Evolutionary conservation across 2,888 invertebrate genomes (phyloP), one percentile per base, ranked within the genome.

Genomic region (Lathronympha strigana): DNA sequence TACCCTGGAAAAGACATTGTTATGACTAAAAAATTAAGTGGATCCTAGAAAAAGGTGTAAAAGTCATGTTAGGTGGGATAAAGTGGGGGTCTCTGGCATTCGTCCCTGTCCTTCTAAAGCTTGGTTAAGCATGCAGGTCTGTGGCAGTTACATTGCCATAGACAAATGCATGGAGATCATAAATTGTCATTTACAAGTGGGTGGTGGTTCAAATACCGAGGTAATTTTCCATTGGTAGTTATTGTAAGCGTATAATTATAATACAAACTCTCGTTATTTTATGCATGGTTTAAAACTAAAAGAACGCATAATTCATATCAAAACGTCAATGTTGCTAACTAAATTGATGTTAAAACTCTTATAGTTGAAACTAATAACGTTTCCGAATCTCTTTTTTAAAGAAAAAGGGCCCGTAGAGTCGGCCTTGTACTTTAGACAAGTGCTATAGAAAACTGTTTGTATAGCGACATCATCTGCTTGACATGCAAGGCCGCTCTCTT

Each of bases 91-190:
- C 45, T 60, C 83, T 82, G 77, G 80, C 88, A 87, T 84, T 84
- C 85, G 82, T 88, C 88, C 87, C 83, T 87, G 88, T 87, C 88
- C 89, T 88, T 88, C 72, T 77, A 77, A 84, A 90, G 90, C 88
- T 84, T 79, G 81, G 69, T 62, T 73, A 76, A 71, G 84, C 90
- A 90, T 91, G 90, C 90, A 80, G 5, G 78, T 71, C 80, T 78
- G 72, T 77, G 78, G 71, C 77, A 76, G 70, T 60, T 61, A 58
- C 63, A 70, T 69, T 78, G 78, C 76, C 80, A 80, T 66, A 76
- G 77, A 78, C 80, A 81, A 79, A 71, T 78, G 73, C 78, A 72
- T 70, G 76, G 74, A 77, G 76, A 82, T 74, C 70, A 74, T 73
- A 61, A 60, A 43, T 33, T 31, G 25, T 54, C 53, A 53, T 33